Percentiles rank a stretch among this genome's conserved stretches.
Evolutionary conservation across 1,140 invertebrate species (phyloP).

Genomic region (Spodoptera frugiperda): DNA sequence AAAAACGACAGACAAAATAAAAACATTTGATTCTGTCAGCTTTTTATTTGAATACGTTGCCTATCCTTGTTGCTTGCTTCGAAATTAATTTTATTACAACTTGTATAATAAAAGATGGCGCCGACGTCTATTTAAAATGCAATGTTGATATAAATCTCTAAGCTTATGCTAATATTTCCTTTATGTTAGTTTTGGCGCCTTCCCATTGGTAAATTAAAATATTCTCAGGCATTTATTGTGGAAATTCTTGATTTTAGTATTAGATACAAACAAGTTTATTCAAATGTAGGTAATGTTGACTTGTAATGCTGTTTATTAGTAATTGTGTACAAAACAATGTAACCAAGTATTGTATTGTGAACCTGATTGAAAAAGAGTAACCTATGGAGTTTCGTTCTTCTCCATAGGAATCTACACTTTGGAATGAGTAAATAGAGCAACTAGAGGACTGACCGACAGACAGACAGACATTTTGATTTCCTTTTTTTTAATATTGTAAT

Average conservation of each 20-base stretch:
- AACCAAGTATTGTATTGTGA: too few species aligned
- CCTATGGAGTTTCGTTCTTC: too few species aligned
- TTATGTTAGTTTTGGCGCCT: slow-evolving; percentile 30
- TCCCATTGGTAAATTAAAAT: slow-evolving; percentile 37
- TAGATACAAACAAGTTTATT: slow-evolving; percentile 26
- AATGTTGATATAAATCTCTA: slow-evolving; percentile 36
- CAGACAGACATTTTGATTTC: too few species aligned
- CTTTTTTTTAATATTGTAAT: too few species aligned
- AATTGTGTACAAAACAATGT: too few species aligned
- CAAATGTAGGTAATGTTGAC: not conserved
- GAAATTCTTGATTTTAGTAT: slow-evolving; percentile 16
- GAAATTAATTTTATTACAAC: slow-evolving; percentile 20
- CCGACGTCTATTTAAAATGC: slow-evolving; percentile 23
- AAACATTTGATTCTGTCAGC: too few species aligned
- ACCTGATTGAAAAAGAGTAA: too few species aligned
- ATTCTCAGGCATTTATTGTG: slow-evolving; percentile 1
- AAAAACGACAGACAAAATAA: too few species aligned
- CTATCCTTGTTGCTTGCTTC: slow-evolving; percentile 2
- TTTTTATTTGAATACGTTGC: slow-evolving; percentile 1
- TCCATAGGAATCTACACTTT: too few species aligned
- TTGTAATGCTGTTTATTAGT: slow-evolving; percentile 13
- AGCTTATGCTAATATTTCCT: slow-evolving; percentile 24
- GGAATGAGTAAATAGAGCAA: too few species aligned
- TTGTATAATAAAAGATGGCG: slow-evolving; percentile 30
- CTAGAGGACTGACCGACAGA: too few species aligned